Percentiles rank a stretch among this genome's conserved stretches.
phyloP scores from a whole-genome alignment of 2,113 vertebrate species.

The Syngnathus typhle region DNA sequence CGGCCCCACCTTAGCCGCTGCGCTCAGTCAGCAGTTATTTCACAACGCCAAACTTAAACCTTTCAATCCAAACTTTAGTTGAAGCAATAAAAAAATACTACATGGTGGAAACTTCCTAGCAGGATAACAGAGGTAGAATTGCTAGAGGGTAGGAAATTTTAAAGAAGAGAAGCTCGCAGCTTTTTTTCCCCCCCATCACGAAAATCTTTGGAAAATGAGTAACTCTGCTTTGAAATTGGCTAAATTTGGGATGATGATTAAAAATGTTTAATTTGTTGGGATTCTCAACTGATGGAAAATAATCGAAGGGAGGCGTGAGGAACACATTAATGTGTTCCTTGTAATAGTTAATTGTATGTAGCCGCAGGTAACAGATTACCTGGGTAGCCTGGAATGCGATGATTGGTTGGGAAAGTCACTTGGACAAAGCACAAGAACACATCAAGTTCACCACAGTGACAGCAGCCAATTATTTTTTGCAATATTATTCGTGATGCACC shows the following conservation, averaged over 20 bases:
- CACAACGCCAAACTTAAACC: neutral
- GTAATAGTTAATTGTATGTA: no score
- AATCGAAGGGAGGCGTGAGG: slow-evolving; percentile 46
- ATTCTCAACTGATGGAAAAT: slow-evolving; percentile 30
- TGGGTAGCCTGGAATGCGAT: slow-evolving; percentile 71
- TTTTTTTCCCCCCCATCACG: no score
- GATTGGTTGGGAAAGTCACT: slow-evolving; percentile 73
- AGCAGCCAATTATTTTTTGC: neutral
- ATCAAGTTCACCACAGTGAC: neutral
- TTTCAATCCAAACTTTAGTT: no score
- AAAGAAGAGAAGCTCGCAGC: no score
- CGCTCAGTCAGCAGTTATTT: neutral
- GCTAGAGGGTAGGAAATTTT: no score
- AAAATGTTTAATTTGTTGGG: neutral
- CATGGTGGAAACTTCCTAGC: no score
- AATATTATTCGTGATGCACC: neutral
- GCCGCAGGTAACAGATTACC: slow-evolving; percentile 67
- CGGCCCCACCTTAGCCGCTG: neutral
- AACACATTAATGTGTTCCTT: neutral
- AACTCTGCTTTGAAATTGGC: neutral
- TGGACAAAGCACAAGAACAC: slow-evolving; percentile 24
- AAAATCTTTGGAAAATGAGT: no score
- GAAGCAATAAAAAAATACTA: no score
- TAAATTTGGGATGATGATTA: neutral
- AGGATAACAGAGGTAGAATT: no score